phyloP scores from a whole-genome alignment of 30 jellyfish, hydroid and myxozoan species.

The Chironex yamaguchii region DNA sequence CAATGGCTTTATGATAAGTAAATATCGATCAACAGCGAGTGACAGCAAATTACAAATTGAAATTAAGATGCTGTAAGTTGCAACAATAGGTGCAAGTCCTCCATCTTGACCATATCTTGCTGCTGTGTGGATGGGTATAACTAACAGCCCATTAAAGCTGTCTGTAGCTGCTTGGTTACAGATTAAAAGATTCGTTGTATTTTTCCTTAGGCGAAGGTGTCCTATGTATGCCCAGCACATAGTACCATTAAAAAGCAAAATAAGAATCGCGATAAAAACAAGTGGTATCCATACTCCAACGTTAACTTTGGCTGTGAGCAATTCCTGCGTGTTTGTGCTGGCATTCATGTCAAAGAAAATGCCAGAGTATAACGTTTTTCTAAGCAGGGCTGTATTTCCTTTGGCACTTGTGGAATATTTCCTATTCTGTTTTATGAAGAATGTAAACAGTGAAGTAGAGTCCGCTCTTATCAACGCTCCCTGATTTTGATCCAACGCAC shows the following conservation, averaged over 20 bases:
- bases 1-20: background rate
- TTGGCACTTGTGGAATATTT: no score
- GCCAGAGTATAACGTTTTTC: no score
- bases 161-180: background rate
- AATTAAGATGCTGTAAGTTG: background rate
- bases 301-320: background rate
- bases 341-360: no score
- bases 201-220: background rate
- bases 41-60: background rate
- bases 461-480: no score
- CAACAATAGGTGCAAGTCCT: background rate
- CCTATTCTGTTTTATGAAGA: no score
- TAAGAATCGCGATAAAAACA: background rate
- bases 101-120: background rate
- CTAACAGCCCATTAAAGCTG: background rate
- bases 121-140: background rate
- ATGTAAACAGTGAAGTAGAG: no score
- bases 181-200: background rate
- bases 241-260: background rate
- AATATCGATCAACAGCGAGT: background rate
- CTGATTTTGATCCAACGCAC: no score
- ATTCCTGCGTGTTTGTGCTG: no score
- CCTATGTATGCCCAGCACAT: background rate
- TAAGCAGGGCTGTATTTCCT: no score
- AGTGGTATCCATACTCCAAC: background rate